phyloP scores from a whole-genome alignment of 2,797 vertebrate genomes.

The Aselliscus stoliczkanus region DNA sequence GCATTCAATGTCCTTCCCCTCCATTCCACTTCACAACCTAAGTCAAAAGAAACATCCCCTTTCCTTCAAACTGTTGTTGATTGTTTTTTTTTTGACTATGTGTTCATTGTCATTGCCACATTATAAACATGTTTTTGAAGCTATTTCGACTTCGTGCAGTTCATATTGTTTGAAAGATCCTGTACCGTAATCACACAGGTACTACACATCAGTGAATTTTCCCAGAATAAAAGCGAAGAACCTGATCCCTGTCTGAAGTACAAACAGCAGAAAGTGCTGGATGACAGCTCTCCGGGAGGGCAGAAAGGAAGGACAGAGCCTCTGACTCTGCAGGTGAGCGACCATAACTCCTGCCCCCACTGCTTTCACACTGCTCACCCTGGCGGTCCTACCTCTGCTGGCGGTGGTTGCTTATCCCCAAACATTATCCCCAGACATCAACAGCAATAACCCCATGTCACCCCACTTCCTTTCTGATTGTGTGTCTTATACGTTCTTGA shows the following conservation, averaged over 20 bases:
- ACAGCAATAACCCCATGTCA: background rate
- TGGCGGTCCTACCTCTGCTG: background rate
- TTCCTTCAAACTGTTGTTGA: background rate
- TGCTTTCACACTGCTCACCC: accelerated
- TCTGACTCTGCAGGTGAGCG: conserved; percentile 5
- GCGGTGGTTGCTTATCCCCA: no score
- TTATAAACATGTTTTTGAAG: background rate
- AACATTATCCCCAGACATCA: accelerated
- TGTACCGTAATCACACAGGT: background rate
- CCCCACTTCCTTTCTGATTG: background rate
- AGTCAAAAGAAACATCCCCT: background rate
- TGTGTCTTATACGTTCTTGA: background rate
- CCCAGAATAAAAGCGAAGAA: background rate
- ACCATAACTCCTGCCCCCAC: accelerated
- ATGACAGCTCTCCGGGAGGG: background rate
- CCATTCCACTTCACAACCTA: background rate
- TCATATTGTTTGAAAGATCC: background rate
- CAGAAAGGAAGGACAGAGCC: background rate
- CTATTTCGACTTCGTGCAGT: background rate
- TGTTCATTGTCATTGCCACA: background rate
- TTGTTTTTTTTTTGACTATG: background rate
- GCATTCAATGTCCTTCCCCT: background rate
- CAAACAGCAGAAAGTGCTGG: background rate
- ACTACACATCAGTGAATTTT: conserved; percentile 61
- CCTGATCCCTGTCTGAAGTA: background rate